Percentiles rank a stretch among this genome's conserved stretches.
These are phyloP conservation scores for Anguilla rostrata DNA, from an alignment of 2,113 vertebrate species.

Conservation along the genomic window DNA sequence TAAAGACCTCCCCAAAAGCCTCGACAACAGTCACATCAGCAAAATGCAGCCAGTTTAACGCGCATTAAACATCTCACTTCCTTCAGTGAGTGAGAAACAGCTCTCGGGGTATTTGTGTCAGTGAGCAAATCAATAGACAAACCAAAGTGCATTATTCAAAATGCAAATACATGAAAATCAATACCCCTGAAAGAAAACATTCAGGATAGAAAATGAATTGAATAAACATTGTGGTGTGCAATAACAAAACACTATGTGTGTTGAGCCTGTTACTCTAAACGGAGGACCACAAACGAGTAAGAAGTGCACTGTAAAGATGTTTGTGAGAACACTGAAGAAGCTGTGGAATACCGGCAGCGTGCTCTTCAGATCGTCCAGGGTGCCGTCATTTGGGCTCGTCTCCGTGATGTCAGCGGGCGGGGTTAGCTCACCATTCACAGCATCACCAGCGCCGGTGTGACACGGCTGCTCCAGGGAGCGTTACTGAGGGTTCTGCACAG, in stretches of 20 bases:
- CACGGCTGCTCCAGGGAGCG: neutral
- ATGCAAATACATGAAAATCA: neutral
- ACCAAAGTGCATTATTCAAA: neutral
- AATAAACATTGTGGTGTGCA: neutral
- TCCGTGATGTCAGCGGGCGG: neutral
- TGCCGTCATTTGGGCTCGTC: neutral
- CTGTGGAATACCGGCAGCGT: neutral
- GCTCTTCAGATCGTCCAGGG: neutral
- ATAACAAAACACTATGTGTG: neutral
- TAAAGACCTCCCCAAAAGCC: constrained; percentile 11
- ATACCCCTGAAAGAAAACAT: neutral
- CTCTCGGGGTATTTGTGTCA: neutral
- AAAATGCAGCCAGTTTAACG: neutral
- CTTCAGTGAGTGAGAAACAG: neutral
- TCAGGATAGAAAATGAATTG: neutral
- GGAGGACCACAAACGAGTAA: neutral
- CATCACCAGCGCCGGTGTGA: neutral
- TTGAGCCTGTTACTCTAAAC: neutral
- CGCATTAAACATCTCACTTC: constrained; percentile 6
- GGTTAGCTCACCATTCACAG: neutral
- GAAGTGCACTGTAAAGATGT: neutral
- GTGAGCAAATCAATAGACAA: constrained; percentile 14
- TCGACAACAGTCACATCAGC: constrained; percentile 7
- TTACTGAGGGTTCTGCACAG: neutral
- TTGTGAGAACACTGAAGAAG: neutral